A percentile compares a stretch with the other conserved stretches of the same genome.
Conservation (phyloP, 1,140 invertebrate genomes). For the Drosophila carrolli region DNA sequence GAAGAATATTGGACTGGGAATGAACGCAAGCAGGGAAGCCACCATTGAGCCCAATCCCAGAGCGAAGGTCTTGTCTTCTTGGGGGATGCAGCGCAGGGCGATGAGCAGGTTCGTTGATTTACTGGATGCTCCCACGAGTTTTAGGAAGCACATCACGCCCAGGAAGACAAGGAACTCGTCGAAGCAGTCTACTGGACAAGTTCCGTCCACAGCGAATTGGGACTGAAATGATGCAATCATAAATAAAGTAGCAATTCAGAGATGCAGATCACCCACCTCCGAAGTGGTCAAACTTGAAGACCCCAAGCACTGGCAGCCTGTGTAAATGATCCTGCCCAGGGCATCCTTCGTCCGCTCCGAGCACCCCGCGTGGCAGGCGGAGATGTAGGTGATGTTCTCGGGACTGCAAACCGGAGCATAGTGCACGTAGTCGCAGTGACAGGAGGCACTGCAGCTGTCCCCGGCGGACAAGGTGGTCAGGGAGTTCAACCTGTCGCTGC, state of each 20-base stretch:
- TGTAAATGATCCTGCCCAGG: slow-evolving; percentile 76
- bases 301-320: slow-evolving; percentile 42
- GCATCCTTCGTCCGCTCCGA: slow-evolving; percentile 56
- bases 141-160: slow-evolving; percentile 88
- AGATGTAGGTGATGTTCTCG: slow-evolving; percentile 87
- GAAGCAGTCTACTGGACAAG: slow-evolving; percentile 88
- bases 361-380: slow-evolving; percentile 90
- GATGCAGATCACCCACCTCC: slow-evolving; percentile 2
- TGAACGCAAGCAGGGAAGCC: slow-evolving; percentile 88
- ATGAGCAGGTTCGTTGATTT: slow-evolving; percentile 89
- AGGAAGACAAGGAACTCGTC: slow-evolving; percentile 88
- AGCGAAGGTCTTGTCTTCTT: slow-evolving; percentile 89
- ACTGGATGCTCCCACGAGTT: slow-evolving; percentile 88
- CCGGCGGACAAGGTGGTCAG: slow-evolving; percentile 26
- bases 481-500: slow-evolving; percentile 67
- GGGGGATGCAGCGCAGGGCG: slow-evolving; percentile 88
- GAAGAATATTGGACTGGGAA: slow-evolving; percentile 90
- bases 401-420: slow-evolving; percentile 89
- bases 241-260: neutral
- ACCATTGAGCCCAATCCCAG: slow-evolving; percentile 88
- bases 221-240: slow-evolving; percentile 12
- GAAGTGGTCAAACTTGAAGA: neutral
- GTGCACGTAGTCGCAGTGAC: slow-evolving; percentile 88
- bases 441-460: slow-evolving; percentile 86
- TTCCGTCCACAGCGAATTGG: slow-evolving; percentile 84